Percentiles rank a stretch among this genome's conserved stretches.
Conservation (phyloP, 2,888 invertebrate genomes). For the Branchipolynoe longqiensis region DNA sequence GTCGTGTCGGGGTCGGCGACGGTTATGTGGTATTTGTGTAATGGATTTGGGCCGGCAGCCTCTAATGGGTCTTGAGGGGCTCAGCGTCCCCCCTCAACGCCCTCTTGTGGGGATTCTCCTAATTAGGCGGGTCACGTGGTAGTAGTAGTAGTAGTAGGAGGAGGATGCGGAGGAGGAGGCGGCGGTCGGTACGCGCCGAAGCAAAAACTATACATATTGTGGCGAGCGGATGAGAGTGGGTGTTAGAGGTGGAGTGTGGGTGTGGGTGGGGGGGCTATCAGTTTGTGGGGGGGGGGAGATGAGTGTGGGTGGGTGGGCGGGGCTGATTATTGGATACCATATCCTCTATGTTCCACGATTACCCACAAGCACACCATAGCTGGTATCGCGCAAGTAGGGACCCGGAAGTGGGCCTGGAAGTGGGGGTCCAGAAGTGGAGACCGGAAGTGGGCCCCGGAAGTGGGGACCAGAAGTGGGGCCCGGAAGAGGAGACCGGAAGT, state of each 20-base stretch:
- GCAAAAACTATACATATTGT: too few relatives aligned
- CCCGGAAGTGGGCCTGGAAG: not conserved
- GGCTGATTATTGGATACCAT: too few relatives aligned
- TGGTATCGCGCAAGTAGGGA: too few relatives aligned
- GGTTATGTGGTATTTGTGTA: constrained; percentile 55
- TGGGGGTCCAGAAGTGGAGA: not conserved
- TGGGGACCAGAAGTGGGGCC: not conserved
- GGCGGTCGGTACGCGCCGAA: too few relatives aligned
- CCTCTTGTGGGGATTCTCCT: constrained; percentile 52
- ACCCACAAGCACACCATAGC: too few relatives aligned
- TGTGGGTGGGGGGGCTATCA: too few relatives aligned
- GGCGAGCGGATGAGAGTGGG: not conserved
- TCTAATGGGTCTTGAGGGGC: constrained; percentile 52
- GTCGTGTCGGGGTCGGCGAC: constrained; percentile 24
- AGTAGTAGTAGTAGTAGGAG: not conserved
- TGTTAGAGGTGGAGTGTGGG: not conserved
- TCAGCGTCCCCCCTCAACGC: too few relatives aligned
- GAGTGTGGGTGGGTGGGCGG: too few relatives aligned
- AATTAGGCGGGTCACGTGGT: constrained; percentile 47
- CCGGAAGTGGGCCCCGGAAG: not conserved
- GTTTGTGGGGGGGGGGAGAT: too few relatives aligned
- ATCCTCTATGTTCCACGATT: too few relatives aligned
- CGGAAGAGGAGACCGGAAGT: not conserved
- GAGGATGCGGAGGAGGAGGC: not conserved
- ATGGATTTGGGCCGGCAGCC: constrained; percentile 30